Evolutionary conservation across 1,140 invertebrate genomes (phyloP).

Genomic region (Megalopta genalis): DNA sequence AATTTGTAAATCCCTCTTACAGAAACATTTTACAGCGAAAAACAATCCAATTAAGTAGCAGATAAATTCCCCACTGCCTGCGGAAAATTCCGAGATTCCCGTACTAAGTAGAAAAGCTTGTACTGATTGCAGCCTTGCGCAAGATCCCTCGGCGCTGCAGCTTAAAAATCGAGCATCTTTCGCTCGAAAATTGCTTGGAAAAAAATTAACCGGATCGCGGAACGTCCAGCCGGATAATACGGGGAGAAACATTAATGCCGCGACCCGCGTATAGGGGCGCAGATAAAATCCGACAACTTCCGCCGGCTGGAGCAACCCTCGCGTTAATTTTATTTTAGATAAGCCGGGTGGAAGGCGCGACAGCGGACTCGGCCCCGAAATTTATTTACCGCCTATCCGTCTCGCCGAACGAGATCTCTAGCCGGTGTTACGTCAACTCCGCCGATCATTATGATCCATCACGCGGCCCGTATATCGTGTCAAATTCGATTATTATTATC

Average conservation of each 20-base stretch:
- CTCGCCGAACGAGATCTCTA: constrained; percentile 8
- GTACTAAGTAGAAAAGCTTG: no score
- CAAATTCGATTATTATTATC: constrained; percentile 38
- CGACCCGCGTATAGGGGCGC: neutral
- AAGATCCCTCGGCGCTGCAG: neutral
- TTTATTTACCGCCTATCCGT: constrained; percentile 37
- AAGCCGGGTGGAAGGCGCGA: constrained; percentile 22
- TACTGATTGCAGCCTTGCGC: neutral
- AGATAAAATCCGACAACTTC: constrained; percentile 43
- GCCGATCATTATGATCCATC: constrained; percentile 48
- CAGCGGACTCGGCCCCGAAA: constrained; percentile 1
- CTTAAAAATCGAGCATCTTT: neutral
- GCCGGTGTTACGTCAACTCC: constrained; percentile 33
- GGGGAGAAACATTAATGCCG: neutral
- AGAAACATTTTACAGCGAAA: no score
- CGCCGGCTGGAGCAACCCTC: constrained; percentile 11
- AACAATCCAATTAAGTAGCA: no score
- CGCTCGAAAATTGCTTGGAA: neutral
- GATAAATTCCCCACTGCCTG: no score
- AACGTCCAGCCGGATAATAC: neutral
- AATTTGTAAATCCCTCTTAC: no score
- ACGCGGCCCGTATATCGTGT: constrained; percentile 14
- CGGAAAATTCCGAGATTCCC: no score
- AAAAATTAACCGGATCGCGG: neutral
- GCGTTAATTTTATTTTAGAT: constrained; percentile 45